phyloP scores from a whole-genome alignment of 2,113 vertebrate genomes.

The Rattus rattus region DNA sequence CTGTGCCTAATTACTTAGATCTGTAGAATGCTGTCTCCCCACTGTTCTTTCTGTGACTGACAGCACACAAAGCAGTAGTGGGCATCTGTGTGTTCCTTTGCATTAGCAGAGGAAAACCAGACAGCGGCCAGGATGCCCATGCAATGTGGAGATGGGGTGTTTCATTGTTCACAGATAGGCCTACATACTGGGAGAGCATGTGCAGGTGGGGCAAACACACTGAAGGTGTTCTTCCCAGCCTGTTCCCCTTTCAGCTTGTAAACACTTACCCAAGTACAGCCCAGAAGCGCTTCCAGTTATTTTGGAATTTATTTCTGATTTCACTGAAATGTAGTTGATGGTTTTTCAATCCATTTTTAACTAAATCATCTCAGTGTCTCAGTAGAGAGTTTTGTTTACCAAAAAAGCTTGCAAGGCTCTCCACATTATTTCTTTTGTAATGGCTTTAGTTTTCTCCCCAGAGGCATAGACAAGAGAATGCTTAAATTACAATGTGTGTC shows the following conservation, averaged over 20 bases:
- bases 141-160: neutral
- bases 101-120: neutral
- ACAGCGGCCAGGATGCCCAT: neutral
- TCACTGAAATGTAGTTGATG: slow-evolving; percentile 62
- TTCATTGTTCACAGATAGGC: slow-evolving; percentile 25
- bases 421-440: slow-evolving; percentile 63
- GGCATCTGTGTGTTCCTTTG: neutral
- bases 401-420: slow-evolving; percentile 36
- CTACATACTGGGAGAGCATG: too few relatives aligned
- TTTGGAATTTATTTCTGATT: slow-evolving; percentile 70
- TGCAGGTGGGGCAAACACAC: neutral
- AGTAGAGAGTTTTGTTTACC: slow-evolving; percentile 59
- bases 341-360: slow-evolving; percentile 67
- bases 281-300: slow-evolving; percentile 51
- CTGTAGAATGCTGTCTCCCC: slow-evolving; percentile 58
- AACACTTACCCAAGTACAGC: slow-evolving; percentile 32
- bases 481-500: slow-evolving; percentile 38
- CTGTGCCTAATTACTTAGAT: slow-evolving; percentile 27
- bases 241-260: slow-evolving; percentile 9
- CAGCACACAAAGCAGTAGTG: slow-evolving; percentile 46
- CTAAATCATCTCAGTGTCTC: slow-evolving; percentile 69
- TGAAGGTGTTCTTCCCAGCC: slow-evolving; percentile 16
- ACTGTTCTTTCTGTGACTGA: slow-evolving; percentile 19
- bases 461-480: slow-evolving; percentile 48
- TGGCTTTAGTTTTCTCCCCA: slow-evolving; percentile 52